A percentile compares a stretch with the other conserved stretches of the same genome.
Evolutionary conservation across 2,113 vertebrate genomes (phyloP).

Genomic region (Trematomus loennbergii): DNA sequence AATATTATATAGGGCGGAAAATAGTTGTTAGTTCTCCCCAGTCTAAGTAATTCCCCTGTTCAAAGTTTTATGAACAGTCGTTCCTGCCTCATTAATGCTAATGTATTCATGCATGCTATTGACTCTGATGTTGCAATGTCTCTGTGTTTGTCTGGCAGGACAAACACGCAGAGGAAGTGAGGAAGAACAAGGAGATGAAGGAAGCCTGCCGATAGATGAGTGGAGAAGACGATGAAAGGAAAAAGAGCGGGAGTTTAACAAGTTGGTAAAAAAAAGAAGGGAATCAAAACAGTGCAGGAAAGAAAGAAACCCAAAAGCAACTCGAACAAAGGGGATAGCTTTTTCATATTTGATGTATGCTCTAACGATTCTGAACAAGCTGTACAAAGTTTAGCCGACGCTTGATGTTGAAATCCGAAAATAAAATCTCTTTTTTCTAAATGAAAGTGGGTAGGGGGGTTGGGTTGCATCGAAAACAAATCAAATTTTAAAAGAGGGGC

Average conservation of each 20-base stretch:
- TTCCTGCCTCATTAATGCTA: constrained; percentile 26
- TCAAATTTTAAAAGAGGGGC: constrained; percentile 2
- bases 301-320: constrained; percentile 55
- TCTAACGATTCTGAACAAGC: constrained; percentile 49
- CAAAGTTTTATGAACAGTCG: neutral
- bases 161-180: constrained; percentile 96
- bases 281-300: constrained; percentile 46
- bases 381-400: constrained; percentile 63
- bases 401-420: constrained; percentile 55
- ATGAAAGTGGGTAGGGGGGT: neutral
- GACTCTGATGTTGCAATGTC: constrained; percentile 20
- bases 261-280: constrained; percentile 17
- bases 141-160: constrained; percentile 84
- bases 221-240: constrained; percentile 16
- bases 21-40: constrained; percentile 3
- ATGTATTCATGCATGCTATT: constrained; percentile 42
- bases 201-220: constrained; percentile 93
- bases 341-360: constrained; percentile 64
- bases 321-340: constrained; percentile 22
- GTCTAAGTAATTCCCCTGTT: neutral
- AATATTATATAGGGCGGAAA: constrained; percentile 44
- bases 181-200: constrained; percentile 99
- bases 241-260: constrained; percentile 8
- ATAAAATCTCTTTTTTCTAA: constrained; percentile 24
- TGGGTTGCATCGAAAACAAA: neutral